Evolutionary conservation across 2,888 invertebrate genomes (phyloP).

Genomic region (Lasioglossum lativentre): DNA sequence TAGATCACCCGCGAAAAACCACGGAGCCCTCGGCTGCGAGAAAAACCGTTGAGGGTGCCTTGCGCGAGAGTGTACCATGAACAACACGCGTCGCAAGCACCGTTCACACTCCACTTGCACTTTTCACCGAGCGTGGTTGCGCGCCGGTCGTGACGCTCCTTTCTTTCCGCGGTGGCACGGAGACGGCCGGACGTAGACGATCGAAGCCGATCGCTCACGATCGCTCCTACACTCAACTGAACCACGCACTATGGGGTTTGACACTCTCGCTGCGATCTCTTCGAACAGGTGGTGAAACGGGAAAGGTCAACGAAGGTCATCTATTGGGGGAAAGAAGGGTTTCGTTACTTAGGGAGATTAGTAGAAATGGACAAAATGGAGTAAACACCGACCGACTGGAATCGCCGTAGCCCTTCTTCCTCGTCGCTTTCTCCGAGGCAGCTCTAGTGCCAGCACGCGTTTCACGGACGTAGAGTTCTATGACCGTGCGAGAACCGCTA

Average conservation of each 20-base stretch:
- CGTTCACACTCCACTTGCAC: constrained; percentile 70
- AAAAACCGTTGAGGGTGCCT: constrained; percentile 48
- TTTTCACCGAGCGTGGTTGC: constrained; percentile 63
- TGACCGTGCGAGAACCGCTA: constrained; percentile 58
- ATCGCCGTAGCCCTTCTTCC: constrained; percentile 46
- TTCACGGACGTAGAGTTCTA: constrained; percentile 65
- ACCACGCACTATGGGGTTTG: constrained; percentile 14
- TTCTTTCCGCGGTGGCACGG: constrained; percentile 54
- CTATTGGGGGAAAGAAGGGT: constrained; percentile 4
- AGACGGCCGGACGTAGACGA: constrained; percentile 66
- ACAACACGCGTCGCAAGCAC: constrained; percentile 55
- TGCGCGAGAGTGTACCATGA: constrained; percentile 27
- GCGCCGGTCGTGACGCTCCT: constrained; percentile 59
- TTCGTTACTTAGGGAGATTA: background rate
- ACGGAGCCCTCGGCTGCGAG: constrained; percentile 13
- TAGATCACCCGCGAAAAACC: constrained; percentile 28
- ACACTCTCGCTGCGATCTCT: constrained; percentile 23
- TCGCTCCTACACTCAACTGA: constrained; percentile 27
- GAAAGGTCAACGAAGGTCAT: constrained; percentile 69
- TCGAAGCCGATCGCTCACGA: constrained; percentile 61
- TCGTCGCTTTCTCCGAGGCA: constrained; percentile 47
- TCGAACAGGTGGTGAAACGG: constrained; percentile 37
- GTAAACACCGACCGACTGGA: too few relatives aligned
- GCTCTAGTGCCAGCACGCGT: constrained; percentile 28
- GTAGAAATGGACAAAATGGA: too few relatives aligned